A percentile compares a stretch with the other conserved stretches of the same genome.
These are phyloP conservation scores for Dendrolimus pini DNA, from an alignment of 2,888 invertebrate genomes.

Conservation along the genomic window DNA sequence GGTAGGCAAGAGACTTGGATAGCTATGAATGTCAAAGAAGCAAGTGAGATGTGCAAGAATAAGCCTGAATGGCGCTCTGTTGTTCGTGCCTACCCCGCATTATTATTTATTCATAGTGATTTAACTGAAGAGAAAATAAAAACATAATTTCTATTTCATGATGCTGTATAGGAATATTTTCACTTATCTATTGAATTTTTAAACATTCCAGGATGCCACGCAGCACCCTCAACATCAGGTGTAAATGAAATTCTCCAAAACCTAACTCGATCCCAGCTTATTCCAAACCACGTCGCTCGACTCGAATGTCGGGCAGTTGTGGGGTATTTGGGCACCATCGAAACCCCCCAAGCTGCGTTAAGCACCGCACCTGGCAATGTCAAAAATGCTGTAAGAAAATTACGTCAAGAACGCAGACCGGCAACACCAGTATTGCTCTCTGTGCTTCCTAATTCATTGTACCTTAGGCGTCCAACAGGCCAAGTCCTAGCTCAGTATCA, in stretches of 20 bases:
- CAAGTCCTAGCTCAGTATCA: constrained; percentile 91
- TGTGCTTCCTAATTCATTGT: constrained; percentile 87
- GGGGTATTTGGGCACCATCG: constrained; percentile 96
- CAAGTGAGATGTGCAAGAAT: too few relatives aligned
- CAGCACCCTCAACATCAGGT: constrained; percentile 56
- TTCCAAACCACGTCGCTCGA: constrained; percentile 59
- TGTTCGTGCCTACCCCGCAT: too few relatives aligned
- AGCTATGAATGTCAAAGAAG: too few relatives aligned
- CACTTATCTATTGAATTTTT: constrained; percentile 2
- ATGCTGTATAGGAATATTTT: background rate
- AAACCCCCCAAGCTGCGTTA: constrained; percentile 91
- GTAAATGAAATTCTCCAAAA: constrained; percentile 65
- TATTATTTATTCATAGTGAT: too few relatives aligned
- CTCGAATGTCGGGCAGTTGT: constrained; percentile 91
- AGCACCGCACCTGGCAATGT: constrained; percentile 87
- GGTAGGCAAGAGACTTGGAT: too few relatives aligned
- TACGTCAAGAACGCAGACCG: constrained; percentile 91
- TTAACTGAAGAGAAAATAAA: too few relatives aligned
- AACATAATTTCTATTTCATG: too few relatives aligned
- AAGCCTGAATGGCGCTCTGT: too few relatives aligned
- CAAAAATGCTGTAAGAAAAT: constrained; percentile 90
- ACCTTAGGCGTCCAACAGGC: constrained; percentile 86
- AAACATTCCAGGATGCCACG: constrained; percentile 53
- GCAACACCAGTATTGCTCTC: constrained; percentile 91
- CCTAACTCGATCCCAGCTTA: constrained; percentile 51